Percentiles rank a stretch among this genome's conserved stretches.
phyloP scores from a whole-genome alignment of 2,888 invertebrate genomes.

The Parnassius glacialis region DNA sequence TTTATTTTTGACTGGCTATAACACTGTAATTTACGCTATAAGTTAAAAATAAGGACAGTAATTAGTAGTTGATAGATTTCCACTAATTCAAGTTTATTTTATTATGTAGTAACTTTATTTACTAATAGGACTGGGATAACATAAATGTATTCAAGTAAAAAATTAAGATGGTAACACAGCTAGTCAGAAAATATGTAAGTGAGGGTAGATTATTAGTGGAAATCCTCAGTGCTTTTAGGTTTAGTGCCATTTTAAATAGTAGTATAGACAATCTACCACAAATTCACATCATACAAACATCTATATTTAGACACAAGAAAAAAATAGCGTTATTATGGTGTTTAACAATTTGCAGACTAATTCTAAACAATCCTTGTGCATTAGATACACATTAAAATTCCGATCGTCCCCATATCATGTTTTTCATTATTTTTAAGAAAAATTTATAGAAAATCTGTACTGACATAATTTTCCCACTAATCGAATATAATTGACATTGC shows the following conservation, averaged over 20 bases:
- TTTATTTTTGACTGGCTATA: constrained; percentile 48
- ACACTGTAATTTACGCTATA: constrained; percentile 52
- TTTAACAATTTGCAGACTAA: constrained; percentile 41
- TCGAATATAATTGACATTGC: constrained; percentile 80
- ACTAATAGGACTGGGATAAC: not conserved
- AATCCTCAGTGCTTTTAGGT: constrained; percentile 6
- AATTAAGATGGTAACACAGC: not conserved
- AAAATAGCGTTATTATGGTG: constrained; percentile 46
- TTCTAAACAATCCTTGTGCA: constrained; percentile 47
- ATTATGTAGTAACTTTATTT: constrained; percentile 15
- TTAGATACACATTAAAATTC: constrained; percentile 36
- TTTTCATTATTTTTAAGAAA: constrained; percentile 51
- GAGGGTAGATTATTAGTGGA: constrained; percentile 14
- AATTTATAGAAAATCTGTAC: constrained; percentile 72
- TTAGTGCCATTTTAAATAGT: constrained; percentile 48
- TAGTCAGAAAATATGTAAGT: not conserved
- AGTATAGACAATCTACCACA: constrained; percentile 46
- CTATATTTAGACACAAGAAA: constrained; percentile 54
- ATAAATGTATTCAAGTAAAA: not conserved
- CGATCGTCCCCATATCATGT: constrained; percentile 44
- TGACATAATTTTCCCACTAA: constrained; percentile 67
- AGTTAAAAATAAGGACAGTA: constrained; percentile 19
- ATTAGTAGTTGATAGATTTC: constrained; percentile 13
- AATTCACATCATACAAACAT: constrained; percentile 62
- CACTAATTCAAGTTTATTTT: constrained; percentile 22